These are phyloP conservation scores for Arenaria interpres DNA, from an alignment of 2,113 vertebrate species.

Conservation along the genomic window DNA sequence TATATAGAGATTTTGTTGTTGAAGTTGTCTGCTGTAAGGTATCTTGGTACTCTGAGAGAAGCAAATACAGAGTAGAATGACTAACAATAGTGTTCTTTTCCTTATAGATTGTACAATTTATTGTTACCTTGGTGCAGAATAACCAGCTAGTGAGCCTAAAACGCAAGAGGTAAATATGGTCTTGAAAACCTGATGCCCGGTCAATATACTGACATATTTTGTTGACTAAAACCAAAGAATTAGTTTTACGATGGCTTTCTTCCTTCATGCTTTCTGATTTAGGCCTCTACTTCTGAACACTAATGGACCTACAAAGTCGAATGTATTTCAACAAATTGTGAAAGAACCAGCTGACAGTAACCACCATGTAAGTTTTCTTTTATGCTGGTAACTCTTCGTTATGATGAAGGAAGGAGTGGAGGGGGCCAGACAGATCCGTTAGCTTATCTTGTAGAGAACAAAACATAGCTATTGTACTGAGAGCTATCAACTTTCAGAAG, in stretches of 20 bases:
- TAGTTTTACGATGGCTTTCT: background rate
- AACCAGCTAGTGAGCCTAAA: conserved; percentile 93
- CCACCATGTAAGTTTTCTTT: conserved; percentile 76
- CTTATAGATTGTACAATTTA: conserved; percentile 92
- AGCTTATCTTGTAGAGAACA: background rate
- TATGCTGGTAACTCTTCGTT: background rate
- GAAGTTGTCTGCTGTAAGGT: background rate
- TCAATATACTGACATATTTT: background rate
- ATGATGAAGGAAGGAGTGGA: background rate
- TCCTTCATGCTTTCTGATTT: background rate
- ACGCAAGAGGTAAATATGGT: conserved; percentile 86
- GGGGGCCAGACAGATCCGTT: background rate
- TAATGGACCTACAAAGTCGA: conserved; percentile 88
- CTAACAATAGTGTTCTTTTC: background rate
- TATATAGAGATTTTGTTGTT: background rate
- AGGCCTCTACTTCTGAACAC: conserved; percentile 91
- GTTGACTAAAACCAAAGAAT: background rate
- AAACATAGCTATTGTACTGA: background rate
- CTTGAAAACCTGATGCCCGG: background rate
- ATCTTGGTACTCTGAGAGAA: background rate
- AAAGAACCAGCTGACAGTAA: conserved; percentile 84
- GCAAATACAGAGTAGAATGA: background rate
- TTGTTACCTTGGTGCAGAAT: conserved; percentile 93
- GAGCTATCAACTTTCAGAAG: background rate
- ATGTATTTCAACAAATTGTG: conserved; percentile 88